Evolutionary conservation across 35 echinoderm and acorn worm genomes (phyloP).

Genomic region (Heliocidaris erythrogramma): DNA sequence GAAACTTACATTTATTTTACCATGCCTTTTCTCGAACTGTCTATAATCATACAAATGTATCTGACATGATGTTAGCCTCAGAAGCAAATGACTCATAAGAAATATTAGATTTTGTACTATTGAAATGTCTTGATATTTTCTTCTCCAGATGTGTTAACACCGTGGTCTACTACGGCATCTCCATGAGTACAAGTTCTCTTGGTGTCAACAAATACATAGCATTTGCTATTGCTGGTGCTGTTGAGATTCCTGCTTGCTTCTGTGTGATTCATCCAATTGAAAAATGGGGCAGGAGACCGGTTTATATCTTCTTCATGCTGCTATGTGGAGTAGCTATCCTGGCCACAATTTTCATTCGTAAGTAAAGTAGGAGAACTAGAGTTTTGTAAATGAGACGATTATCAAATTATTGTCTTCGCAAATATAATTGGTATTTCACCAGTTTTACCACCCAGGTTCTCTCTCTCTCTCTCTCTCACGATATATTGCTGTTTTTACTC

Average conservation of each 20-base stretch:
- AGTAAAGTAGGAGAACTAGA: background rate
- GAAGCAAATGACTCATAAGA: too few species aligned
- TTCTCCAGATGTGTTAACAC: slow-evolving; percentile 62
- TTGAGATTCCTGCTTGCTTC: slow-evolving; percentile 79
- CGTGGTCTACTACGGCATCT: slow-evolving; percentile 85
- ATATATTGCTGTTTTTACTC: too few species aligned
- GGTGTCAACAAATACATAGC: slow-evolving; percentile 73
- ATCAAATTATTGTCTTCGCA: too few species aligned
- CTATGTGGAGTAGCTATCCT: slow-evolving; percentile 60
- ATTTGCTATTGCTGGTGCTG: slow-evolving; percentile 77
- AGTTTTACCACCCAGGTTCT: too few species aligned
- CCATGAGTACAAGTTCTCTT: slow-evolving; percentile 67
- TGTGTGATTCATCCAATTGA: slow-evolving; percentile 48
- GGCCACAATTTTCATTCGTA: slow-evolving; percentile 67
- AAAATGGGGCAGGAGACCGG: slow-evolving; percentile 55
- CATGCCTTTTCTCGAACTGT: too few species aligned
- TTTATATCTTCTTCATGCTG: slow-evolving; percentile 54
- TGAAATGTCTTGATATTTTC: background rate
- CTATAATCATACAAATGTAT: too few species aligned
- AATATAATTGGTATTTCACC: too few species aligned
- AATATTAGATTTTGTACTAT: too few species aligned
- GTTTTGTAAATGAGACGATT: too few species aligned
- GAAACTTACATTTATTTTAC: too few species aligned
- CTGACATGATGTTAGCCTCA: too few species aligned
- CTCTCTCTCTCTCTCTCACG: too few species aligned